Percentiles rank a stretch among this genome's conserved stretches.
phyloP scores from a whole-genome alignment of 2,113 vertebrate genomes.

The Acrocephalus arundinaceus region DNA sequence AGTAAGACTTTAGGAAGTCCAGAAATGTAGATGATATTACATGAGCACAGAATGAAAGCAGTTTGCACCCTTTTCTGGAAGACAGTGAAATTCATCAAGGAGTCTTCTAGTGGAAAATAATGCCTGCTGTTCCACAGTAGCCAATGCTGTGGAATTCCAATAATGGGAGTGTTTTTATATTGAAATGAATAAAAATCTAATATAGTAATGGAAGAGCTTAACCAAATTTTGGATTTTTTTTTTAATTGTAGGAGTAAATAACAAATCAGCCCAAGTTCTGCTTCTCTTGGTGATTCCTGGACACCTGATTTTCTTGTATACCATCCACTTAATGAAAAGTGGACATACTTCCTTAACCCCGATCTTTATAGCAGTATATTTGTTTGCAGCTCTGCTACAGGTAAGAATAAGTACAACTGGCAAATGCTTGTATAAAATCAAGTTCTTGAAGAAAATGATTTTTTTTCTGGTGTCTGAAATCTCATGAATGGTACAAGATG shows the following conservation, averaged over 20 bases:
- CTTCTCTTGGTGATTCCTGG: conserved; percentile 90
- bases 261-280: conserved; percentile 94
- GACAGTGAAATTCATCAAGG: background rate
- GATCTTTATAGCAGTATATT: conserved; percentile 89
- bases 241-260: conserved; percentile 84
- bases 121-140: background rate
- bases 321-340: conserved; percentile 95
- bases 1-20: background rate
- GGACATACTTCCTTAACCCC: conserved; percentile 92
- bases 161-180: background rate
- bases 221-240: background rate
- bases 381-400: conserved; percentile 91
- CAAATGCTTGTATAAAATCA: background rate
- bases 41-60: background rate
- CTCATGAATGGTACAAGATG: background rate
- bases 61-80: background rate
- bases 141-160: background rate
- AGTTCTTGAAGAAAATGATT: background rate
- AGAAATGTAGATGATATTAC: background rate
- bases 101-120: background rate
- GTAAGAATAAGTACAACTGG: conserved; percentile 66
- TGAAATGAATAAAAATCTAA: background rate
- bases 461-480: background rate
- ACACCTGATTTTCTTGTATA: conserved; percentile 94
- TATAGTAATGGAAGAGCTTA: background rate